Conservation (phyloP, 1,140 invertebrate species). For the Platorchestia sp. region DNA sequence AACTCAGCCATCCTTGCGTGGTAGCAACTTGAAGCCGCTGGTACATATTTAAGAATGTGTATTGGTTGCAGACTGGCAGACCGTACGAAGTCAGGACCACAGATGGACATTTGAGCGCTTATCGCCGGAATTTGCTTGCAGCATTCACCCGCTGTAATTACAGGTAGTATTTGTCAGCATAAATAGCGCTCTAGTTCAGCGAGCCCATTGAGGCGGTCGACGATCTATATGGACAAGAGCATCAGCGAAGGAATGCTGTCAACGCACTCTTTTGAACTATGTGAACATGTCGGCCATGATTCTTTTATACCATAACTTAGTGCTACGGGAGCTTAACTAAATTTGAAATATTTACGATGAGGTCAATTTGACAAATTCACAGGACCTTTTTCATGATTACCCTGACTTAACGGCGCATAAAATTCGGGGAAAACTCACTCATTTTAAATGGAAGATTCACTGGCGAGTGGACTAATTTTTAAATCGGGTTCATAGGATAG, state of each 20-base stretch:
- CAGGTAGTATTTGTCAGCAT: constrained; percentile 27
- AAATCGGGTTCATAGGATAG: background rate
- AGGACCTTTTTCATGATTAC: background rate
- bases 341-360: background rate
- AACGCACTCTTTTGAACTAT: background rate
- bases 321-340: background rate
- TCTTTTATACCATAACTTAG: background rate
- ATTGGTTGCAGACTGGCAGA: too few species aligned
- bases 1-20: background rate
- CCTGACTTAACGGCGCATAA: background rate
- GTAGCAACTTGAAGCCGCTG: background rate
- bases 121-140: constrained; percentile 21
- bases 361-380: background rate
- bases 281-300: background rate
- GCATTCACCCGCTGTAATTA: background rate
- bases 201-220: background rate
- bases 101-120: background rate
- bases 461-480: background rate
- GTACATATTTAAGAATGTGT: background rate
- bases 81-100: background rate
- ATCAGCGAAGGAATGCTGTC: constrained; percentile 23
- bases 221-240: background rate
- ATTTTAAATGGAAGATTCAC: background rate
- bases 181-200: background rate
- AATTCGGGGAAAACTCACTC: background rate